A percentile compares a stretch with the other conserved stretches of the same genome.
phyloP scores from a whole-genome alignment of 2,888 invertebrate genomes.

The Lasioglossum oenotherae region DNA sequence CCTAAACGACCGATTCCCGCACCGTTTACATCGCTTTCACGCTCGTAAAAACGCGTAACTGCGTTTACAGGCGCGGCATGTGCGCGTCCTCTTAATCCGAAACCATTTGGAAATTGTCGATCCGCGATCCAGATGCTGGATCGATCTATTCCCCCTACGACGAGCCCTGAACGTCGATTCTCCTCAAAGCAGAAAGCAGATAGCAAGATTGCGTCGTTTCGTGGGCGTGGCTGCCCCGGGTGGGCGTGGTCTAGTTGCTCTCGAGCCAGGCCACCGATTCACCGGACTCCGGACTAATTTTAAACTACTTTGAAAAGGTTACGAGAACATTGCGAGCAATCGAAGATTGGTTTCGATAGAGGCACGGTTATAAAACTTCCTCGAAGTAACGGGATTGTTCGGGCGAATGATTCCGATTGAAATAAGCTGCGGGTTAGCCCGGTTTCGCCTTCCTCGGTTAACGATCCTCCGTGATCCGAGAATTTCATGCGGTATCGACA shows the following conservation, averaged over 20 bases:
- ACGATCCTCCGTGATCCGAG: neutral
- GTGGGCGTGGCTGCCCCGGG: neutral
- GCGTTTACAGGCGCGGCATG: neutral
- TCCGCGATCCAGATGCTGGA: neutral
- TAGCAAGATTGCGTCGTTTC: neutral
- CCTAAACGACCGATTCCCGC: slow-evolving; percentile 55
- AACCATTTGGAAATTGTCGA: neutral
- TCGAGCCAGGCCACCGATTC: neutral
- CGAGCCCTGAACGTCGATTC: neutral
- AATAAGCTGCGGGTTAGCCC: neutral
- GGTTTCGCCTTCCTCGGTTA: neutral
- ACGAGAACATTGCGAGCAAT: neutral
- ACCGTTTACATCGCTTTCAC: slow-evolving; percentile 62
- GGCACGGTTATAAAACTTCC: neutral
- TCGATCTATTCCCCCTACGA: neutral
- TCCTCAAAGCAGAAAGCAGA: neutral
- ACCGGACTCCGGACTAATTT: neutral
- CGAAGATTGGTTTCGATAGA: neutral
- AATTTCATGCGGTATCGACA: neutral
- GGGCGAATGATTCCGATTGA: neutral
- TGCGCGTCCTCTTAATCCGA: neutral
- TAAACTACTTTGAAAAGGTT: neutral
- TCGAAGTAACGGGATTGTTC: neutral
- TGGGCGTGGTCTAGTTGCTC: neutral
- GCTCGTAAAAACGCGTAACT: slow-evolving; percentile 29